These are phyloP conservation scores for Glaucidium brasilianum DNA, from an alignment of 2,113 vertebrate species.

Conservation along the genomic window DNA sequence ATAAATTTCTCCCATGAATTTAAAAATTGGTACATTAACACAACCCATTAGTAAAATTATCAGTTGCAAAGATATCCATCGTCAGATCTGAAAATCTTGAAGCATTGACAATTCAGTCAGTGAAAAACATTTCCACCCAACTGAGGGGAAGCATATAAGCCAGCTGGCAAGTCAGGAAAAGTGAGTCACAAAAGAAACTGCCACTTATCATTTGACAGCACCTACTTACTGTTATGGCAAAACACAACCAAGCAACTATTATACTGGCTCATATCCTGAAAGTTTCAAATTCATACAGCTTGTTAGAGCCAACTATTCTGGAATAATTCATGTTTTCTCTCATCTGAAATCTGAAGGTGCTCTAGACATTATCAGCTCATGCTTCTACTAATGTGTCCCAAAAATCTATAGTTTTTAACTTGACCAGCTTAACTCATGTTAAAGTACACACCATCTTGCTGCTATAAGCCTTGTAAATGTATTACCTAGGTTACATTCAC, in stretches of 20 bases:
- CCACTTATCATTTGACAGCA: constrained; percentile 58
- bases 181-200: constrained; percentile 57
- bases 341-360: background rate
- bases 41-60: constrained; percentile 59
- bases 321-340: background rate
- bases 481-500: background rate
- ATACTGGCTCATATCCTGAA: constrained; percentile 16
- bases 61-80: constrained; percentile 53
- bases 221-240: constrained; percentile 61
- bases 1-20: constrained; percentile 63
- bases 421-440: background rate
- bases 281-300: constrained; percentile 1
- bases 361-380: background rate
- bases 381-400: background rate
- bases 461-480: background rate
- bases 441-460: background rate
- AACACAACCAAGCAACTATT: constrained; percentile 59
- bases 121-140: constrained; percentile 52
- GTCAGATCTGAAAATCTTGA: constrained; percentile 42
- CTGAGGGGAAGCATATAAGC: constrained; percentile 36
- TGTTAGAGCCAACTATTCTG: background rate
- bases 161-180: constrained; percentile 44
- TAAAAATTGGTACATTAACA: constrained; percentile 52
- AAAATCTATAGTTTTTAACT: background rate
- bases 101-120: constrained; percentile 49